Conservation (phyloP, 64 coral and sea anemone genomes). For the Montipora sp. region DNA sequence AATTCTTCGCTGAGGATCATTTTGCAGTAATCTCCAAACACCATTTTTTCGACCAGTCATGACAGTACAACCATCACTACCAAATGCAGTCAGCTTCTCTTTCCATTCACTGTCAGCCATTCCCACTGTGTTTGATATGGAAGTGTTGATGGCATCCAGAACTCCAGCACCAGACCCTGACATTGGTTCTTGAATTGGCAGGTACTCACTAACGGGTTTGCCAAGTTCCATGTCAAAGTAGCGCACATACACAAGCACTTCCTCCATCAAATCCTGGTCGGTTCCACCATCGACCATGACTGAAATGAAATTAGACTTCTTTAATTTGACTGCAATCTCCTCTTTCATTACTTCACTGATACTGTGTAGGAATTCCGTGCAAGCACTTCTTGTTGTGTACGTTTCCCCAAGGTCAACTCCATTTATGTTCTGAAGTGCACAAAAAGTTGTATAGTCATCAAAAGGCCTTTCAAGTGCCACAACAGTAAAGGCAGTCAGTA, state of each 20-base stretch:
- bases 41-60: slow-evolving; percentile 45
- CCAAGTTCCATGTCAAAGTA: slow-evolving; percentile 25
- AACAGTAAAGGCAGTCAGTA: slow-evolving; percentile 51
- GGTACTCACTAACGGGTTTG: not conserved
- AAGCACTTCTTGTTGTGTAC: slow-evolving; percentile 37
- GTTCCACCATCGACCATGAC: slow-evolving; percentile 27
- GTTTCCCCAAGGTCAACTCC: slow-evolving; percentile 42
- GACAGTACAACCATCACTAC: slow-evolving; percentile 52
- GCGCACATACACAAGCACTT: slow-evolving; percentile 25
- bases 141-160: slow-evolving; percentile 6
- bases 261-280: slow-evolving; percentile 10
- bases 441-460: slow-evolving; percentile 44
- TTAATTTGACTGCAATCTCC: not conserved
- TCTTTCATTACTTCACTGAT: slow-evolving; percentile 18
- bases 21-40: slow-evolving; percentile 26
- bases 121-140: not conserved
- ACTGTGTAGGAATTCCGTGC: not conserved
- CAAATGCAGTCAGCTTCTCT: slow-evolving; percentile 28
- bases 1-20: slow-evolving; percentile 27
- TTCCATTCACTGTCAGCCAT: slow-evolving; percentile 11
- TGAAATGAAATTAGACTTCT: not conserved
- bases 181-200: slow-evolving; percentile 39
- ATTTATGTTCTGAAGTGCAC: slow-evolving; percentile 59
- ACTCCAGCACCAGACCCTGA: not conserved
- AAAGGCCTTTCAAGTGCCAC: slow-evolving; percentile 57